phyloP scores from a whole-genome alignment of 1,140 invertebrate species.

The Eumaeus atala region DNA sequence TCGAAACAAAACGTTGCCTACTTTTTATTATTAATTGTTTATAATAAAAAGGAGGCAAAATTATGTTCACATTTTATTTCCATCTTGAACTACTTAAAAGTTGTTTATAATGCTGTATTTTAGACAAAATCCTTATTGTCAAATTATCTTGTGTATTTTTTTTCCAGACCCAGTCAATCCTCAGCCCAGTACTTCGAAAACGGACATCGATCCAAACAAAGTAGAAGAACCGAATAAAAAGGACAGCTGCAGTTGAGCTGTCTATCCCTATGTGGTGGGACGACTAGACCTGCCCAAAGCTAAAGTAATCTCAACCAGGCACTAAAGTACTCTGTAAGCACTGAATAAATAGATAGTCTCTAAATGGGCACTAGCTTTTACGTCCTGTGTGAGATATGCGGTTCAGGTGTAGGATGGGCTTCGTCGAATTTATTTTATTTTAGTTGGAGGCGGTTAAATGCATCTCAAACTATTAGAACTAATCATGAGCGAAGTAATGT shows the following conservation, averaged over 20 bases:
- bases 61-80: too few relatives aligned
- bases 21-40: too few relatives aligned
- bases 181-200: slow-evolving; percentile 47
- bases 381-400: slow-evolving; percentile 19
- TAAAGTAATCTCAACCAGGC: slow-evolving; percentile 64
- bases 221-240: slow-evolving; percentile 38
- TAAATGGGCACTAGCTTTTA: slow-evolving; percentile 35
- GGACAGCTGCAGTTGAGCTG: slow-evolving; percentile 61
- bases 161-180: slow-evolving; percentile 48
- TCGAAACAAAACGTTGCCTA: too few relatives aligned
- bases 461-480: slow-evolving; percentile 7
- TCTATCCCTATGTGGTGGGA: slow-evolving; percentile 32
- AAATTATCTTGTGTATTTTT: background rate
- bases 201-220: slow-evolving; percentile 40
- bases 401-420: slow-evolving; percentile 12
- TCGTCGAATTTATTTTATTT: slow-evolving; percentile 28
- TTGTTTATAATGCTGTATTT: too few relatives aligned
- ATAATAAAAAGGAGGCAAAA: too few relatives aligned
- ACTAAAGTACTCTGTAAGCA: slow-evolving; percentile 54
- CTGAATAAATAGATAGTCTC: slow-evolving; percentile 34
- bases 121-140: background rate
- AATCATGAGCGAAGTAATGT: too few relatives aligned
- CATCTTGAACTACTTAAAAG: too few relatives aligned
- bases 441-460: slow-evolving; percentile 17
- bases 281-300: slow-evolving; percentile 59